Base-by-base conservation (phyloP, 2,113 vertebrate genomes). In the Chionodraco myersi region DNA sequence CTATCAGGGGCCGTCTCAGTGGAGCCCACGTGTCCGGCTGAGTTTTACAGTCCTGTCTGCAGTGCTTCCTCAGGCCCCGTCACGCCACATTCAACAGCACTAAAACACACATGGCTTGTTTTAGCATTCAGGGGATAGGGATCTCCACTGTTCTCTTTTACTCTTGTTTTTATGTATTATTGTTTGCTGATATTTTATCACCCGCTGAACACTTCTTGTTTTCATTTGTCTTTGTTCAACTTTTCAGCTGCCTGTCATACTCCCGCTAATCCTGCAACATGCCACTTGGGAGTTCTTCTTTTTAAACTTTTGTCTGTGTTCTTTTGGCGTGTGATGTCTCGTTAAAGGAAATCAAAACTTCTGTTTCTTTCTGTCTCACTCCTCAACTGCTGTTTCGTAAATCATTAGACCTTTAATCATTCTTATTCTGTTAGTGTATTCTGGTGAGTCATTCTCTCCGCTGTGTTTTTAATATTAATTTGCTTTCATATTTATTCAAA, bases 21-120 rank as follows among this genome's bases (percentile, higher is more conserved):
- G 51, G 26, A 49, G 67, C 62, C 49, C 85, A 54, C 13, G 18
- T 84, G 76, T 79, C 75, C 65, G 47, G 52, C 70, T 51, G 0
- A 58, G 61, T 82, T 92, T 86, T 87, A 90, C 68, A 67, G 69
- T 82, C 79, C 71, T 54, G 72, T 89, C 89, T 92, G 84, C 85
- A 49, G 48, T 18, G 82, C 79, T 93, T 91, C 93, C 88, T 89
- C 60, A 14, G 34, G 78, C 79, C 70, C 11, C 54, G 86, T 91
- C 92, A 92, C 77, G 53, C 79, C 59, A 62, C 65, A 75, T 90
- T 89, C 49, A 77, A 10, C 61, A 34, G 49, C 56, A 77, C 44
- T 80, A 66, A 90, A 85, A 85, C 78, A 86, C 86, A 86, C 60
- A 80, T 82, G 76, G 73, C 78, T 82, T 75, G 30, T 59, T 82